Percentiles rank a stretch among this genome's conserved stretches.
phyloP scores from a whole-genome alignment of 2,888 invertebrate species.

The Drosophila nigricruria region DNA sequence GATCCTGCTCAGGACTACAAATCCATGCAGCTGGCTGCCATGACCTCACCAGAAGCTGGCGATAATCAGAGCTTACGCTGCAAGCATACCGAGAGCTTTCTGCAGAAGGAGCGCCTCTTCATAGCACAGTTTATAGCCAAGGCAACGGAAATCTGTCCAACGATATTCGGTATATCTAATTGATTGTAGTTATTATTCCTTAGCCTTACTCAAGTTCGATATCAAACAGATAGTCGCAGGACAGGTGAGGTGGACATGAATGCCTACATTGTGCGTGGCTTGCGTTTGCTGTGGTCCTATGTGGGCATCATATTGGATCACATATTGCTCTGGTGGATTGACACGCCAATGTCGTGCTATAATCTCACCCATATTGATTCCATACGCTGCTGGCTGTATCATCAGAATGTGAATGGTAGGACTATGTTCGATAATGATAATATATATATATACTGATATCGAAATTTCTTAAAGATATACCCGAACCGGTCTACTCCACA shows the following conservation, averaged over 20 bases:
- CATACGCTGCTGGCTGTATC: conserved; percentile 80
- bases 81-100: conserved; percentile 74
- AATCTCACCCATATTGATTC: conserved; percentile 82
- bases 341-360: conserved; percentile 89
- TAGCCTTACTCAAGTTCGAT: background rate
- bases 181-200: background rate
- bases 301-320: conserved; percentile 93
- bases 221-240: conserved; percentile 52
- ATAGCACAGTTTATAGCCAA: conserved; percentile 80
- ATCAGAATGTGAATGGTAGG: conserved; percentile 77
- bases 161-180: conserved; percentile 73
- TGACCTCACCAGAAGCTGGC: conserved; percentile 4
- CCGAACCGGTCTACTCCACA: conserved; percentile 89
- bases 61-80: conserved; percentile 65
- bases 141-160: conserved; percentile 79
- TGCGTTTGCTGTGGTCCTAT: conserved; percentile 90
- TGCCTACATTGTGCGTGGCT: conserved; percentile 80
- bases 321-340: conserved; percentile 93
- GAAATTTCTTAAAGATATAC: conserved; percentile 86
- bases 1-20: conserved; percentile 70
- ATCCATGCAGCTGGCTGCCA: conserved; percentile 40
- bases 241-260: conserved; percentile 69
- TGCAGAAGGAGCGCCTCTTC: conserved; percentile 77
- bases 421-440: too few species aligned
- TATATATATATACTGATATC: background rate